Evolutionary conservation across 1,140 invertebrate genomes (phyloP).

Genomic region (Doryteuthis pealeii): DNA sequence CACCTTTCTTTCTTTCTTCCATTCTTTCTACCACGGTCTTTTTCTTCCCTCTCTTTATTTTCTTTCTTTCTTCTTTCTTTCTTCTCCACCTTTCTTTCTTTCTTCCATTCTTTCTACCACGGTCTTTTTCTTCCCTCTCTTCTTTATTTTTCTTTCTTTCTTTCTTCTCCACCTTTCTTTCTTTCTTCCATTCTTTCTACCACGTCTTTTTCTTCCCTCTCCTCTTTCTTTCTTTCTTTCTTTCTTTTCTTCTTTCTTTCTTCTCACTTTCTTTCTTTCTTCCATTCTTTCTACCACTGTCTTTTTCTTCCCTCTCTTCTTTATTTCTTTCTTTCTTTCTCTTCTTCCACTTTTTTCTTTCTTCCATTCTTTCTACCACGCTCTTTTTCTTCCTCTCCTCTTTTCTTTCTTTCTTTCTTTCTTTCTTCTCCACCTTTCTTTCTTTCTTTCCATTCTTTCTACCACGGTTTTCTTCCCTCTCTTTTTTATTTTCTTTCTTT

Average conservation of each 20-base stretch:
- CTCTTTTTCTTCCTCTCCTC: conserved; percentile 12
- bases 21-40: conserved; percentile 1
- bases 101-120: conserved; percentile 13
- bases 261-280: conserved; percentile 15
- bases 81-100: conserved; percentile 17
- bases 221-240: conserved; percentile 16
- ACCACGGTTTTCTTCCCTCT: not conserved
- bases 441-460: conserved; percentile 18
- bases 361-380: too few relatives aligned
- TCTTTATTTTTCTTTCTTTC: not conserved
- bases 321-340: conserved; percentile 1
- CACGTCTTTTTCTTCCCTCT: conserved; percentile 13
- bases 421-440: conserved; percentile 15
- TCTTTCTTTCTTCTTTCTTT: conserved; percentile 17
- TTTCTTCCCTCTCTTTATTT: conserved; percentile 15
- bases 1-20: conserved; percentile 6
- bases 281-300: conserved; percentile 10
- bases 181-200: too few relatives aligned
- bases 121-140: conserved; percentile 7
- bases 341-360: conserved; percentile 7
- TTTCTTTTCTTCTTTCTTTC: conserved; percentile 17
- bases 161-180: conserved; percentile 7
- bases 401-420: conserved; percentile 17
- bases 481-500: too few relatives aligned
- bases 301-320: conserved; percentile 11